A percentile compares a stretch with the other conserved stretches of the same genome.
These are phyloP conservation scores for Berghia stephanieae DNA, from an alignment of 1,140 invertebrate genomes.

Conservation along the genomic window DNA sequence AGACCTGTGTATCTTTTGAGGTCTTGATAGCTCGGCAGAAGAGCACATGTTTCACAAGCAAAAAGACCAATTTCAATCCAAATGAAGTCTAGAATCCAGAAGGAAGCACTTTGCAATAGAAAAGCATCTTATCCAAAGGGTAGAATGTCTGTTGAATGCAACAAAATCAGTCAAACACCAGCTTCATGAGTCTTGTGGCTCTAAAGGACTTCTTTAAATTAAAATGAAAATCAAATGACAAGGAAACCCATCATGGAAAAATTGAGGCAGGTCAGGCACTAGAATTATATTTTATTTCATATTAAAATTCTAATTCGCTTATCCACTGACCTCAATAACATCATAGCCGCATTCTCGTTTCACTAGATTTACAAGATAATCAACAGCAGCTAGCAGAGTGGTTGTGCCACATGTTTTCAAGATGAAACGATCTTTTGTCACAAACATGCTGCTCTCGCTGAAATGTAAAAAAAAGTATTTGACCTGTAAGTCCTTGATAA, in stretches of 20 bases:
- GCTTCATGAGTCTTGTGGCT: neutral
- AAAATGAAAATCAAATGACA: neutral
- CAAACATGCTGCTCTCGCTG: slow-evolving; percentile 99
- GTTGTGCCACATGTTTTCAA: slow-evolving; percentile 99
- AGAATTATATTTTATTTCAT: too few relatives aligned
- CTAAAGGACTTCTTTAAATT: neutral
- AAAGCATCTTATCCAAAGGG: too few relatives aligned
- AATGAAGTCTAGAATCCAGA: too few relatives aligned
- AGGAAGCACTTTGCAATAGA: neutral
- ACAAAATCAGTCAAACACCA: neutral
- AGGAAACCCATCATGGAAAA: too few relatives aligned
- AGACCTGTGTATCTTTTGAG: too few relatives aligned
- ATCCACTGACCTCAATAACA: slow-evolving; percentile 74
- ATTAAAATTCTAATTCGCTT: too few relatives aligned
- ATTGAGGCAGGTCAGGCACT: too few relatives aligned
- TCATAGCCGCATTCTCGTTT: slow-evolving; percentile 86
- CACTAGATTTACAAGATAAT: slow-evolving; percentile 84
- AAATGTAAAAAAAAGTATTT: slow-evolving; percentile 46
- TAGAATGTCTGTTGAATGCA: neutral
- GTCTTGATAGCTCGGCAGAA: too few relatives aligned
- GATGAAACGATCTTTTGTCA: slow-evolving; percentile 91
- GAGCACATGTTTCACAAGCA: too few relatives aligned
- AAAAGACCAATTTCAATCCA: too few relatives aligned
- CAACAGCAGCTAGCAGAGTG: slow-evolving; percentile 91
- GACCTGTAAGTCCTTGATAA: too few relatives aligned